phyloP scores from a whole-genome alignment of 2,113 vertebrate genomes.

The Pimephales promelas region DNA sequence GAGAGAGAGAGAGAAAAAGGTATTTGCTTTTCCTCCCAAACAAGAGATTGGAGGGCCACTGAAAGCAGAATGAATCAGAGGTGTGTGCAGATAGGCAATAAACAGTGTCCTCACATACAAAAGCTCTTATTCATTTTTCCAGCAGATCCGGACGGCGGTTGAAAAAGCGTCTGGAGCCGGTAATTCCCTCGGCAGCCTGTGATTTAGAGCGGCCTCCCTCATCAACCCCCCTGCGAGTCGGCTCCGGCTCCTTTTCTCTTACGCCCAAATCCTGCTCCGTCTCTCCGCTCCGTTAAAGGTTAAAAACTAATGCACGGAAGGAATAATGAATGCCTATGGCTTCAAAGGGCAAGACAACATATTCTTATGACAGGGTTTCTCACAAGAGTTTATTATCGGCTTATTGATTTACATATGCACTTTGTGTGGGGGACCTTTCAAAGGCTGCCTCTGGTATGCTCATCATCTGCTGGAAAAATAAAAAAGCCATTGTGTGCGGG shows the following conservation, averaged over 20 bases:
- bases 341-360: slow-evolving; percentile 59
- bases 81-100: slow-evolving; percentile 21
- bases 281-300: slow-evolving; percentile 50
- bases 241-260: slow-evolving; percentile 38
- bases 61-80: slow-evolving; percentile 42
- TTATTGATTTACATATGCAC: slow-evolving; percentile 59
- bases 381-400: slow-evolving; percentile 52
- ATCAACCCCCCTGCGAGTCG: slow-evolving; percentile 38
- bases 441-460: slow-evolving; percentile 35
- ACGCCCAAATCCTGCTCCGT: slow-evolving; percentile 41
- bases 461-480: slow-evolving; percentile 11
- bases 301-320: slow-evolving; percentile 54
- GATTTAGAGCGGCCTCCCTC: slow-evolving; percentile 41
- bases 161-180: slow-evolving; percentile 34
- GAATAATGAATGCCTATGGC: slow-evolving; percentile 52
- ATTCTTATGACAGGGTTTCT: slow-evolving; percentile 48
- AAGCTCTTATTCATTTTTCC: slow-evolving; percentile 54
- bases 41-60: slow-evolving; percentile 41
- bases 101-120: slow-evolving; percentile 48
- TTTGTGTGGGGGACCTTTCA: slow-evolving; percentile 48
- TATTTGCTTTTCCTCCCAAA: slow-evolving; percentile 41
- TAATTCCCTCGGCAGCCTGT: slow-evolving; percentile 44
- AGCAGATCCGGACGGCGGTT: slow-evolving; percentile 35
- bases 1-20: slow-evolving; percentile 17
- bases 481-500: slow-evolving; percentile 34